Percentiles rank a stretch among this genome's conserved stretches.
Evolutionary conservation across 2,113 vertebrate species (phyloP).

Genomic region (Sturnus vulgaris): DNA sequence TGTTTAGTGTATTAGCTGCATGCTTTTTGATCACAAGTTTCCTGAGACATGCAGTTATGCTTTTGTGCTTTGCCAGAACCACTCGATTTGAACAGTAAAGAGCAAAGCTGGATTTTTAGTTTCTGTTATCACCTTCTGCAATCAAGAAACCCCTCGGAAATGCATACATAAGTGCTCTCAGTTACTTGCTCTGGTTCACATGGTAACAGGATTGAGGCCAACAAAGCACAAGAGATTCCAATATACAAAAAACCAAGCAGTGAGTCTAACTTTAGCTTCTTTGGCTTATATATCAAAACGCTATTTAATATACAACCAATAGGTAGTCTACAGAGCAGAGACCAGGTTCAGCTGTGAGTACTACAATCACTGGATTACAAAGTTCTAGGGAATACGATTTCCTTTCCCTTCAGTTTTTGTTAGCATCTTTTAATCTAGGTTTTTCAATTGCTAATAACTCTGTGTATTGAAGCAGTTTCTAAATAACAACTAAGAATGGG

Average conservation of each 20-base stretch:
- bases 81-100: neutral
- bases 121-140: neutral
- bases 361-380: neutral
- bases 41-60: neutral
- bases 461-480: neutral
- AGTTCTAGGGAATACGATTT: neutral
- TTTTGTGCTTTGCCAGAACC: neutral
- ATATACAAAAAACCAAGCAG: neutral
- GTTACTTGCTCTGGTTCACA: neutral
- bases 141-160: neutral
- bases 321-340: neutral
- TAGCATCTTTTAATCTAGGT: neutral
- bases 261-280: neutral
- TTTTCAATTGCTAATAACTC: neutral
- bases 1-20: neutral
- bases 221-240: neutral
- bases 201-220: neutral
- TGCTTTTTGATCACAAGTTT: neutral
- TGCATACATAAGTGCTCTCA: rapidly evolving
- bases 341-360: neutral
- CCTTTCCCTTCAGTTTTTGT: neutral
- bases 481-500: neutral
- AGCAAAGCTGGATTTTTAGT: neutral
- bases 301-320: neutral
- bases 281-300: neutral